phyloP scores from a whole-genome alignment of 2,113 vertebrate genomes.

The Plectropomus leopardus region DNA sequence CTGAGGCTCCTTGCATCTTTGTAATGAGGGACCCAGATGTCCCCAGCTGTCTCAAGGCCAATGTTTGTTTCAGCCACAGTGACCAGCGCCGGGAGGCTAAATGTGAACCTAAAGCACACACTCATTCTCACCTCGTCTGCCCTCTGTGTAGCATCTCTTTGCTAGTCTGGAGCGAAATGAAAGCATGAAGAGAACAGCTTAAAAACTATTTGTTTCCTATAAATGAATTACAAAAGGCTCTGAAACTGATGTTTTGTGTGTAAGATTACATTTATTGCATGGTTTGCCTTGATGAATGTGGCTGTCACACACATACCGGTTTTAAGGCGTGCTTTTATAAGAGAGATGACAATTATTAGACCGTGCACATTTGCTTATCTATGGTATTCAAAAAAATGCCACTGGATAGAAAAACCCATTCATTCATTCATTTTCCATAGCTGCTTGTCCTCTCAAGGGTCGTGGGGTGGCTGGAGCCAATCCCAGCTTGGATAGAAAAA shows the following conservation, averaged over 20 bases:
- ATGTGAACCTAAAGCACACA: not conserved
- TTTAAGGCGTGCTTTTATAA: no score
- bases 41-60: not conserved
- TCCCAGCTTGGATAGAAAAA: no score
- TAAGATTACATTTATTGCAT: not conserved
- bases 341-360: no score
- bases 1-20: constrained; percentile 4
- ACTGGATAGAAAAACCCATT: no score
- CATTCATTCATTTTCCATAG: no score
- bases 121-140: not conserved
- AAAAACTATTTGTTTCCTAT: not conserved
- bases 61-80: not conserved
- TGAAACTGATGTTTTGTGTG: constrained; percentile 1
- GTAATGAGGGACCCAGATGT: constrained; percentile 44
- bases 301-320: not conserved
- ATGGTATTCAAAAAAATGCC: no score
- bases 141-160: not conserved
- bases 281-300: not conserved
- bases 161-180: not conserved
- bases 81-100: not conserved
- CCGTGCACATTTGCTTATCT: no score
- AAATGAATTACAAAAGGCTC: not conserved
- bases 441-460: no score
- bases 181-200: not conserved
- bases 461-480: no score